A percentile compares a stretch with the other conserved stretches of the same genome.
Evolutionary conservation across 2,888 invertebrate species (phyloP).

Genomic region (Acleris sparsana): DNA sequence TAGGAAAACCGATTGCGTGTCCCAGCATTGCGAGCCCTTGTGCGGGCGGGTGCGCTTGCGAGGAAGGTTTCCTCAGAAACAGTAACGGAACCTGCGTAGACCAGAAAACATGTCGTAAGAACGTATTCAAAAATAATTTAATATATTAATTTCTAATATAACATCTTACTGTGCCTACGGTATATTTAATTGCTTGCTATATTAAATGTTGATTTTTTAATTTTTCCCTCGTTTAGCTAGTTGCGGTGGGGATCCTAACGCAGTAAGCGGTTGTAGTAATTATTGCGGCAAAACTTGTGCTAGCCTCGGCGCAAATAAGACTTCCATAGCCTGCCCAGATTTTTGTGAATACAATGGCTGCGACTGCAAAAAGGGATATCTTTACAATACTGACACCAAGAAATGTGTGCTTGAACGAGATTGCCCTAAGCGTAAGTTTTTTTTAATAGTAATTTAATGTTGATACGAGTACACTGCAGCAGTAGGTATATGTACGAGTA

Average conservation of each 20-base stretch:
- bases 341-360: slow-evolving; percentile 22
- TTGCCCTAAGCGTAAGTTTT: no score
- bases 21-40: slow-evolving; percentile 23
- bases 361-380: slow-evolving; percentile 27
- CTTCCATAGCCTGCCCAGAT: slow-evolving; percentile 2
- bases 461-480: no score
- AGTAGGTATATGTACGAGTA: no score
- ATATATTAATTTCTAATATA: not conserved
- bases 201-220: no score
- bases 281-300: slow-evolving; percentile 14
- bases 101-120: slow-evolving; percentile 18
- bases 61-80: slow-evolving; percentile 24
- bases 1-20: slow-evolving; percentile 23
- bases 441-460: no score
- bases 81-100: slow-evolving; percentile 25
- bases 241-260: no score
- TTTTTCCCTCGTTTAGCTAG: no score
- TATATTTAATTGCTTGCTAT: no score
- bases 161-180: no score
- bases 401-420: no score
- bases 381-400: slow-evolving; percentile 3
- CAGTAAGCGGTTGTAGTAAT: slow-evolving; percentile 18
- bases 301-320: not conserved
- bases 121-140: no score
- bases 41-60: slow-evolving; percentile 27